Evolutionary conservation across 2,888 invertebrate genomes (phyloP).

Genomic region (Eurois occulta): DNA sequence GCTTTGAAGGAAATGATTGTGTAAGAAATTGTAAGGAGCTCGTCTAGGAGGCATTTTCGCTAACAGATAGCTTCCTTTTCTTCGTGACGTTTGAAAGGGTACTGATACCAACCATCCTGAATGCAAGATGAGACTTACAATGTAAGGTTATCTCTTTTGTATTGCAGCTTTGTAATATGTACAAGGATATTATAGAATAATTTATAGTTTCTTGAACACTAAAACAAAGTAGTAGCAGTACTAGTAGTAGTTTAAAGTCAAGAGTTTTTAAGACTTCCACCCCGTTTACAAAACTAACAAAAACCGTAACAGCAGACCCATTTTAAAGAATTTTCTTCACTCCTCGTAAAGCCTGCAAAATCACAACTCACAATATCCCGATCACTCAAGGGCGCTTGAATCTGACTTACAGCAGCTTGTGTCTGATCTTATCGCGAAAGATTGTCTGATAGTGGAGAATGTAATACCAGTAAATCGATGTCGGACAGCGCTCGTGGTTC

Average conservation of each 20-base stretch:
- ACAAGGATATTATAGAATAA: neutral
- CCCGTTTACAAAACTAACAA: neutral
- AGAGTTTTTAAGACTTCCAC: neutral
- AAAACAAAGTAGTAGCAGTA: neutral
- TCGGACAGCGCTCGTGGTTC: constrained; percentile 22
- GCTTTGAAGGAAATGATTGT: neutral
- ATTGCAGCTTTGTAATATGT: no score
- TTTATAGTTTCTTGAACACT: neutral
- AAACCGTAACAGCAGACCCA: neutral
- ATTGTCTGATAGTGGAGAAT: constrained; percentile 28
- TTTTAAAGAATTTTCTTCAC: neutral
- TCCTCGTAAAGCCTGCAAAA: neutral
- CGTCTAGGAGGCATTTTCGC: neutral
- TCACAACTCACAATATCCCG: neutral
- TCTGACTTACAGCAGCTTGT: constrained; percentile 12
- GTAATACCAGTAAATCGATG: constrained; percentile 41
- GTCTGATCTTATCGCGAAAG: constrained; percentile 30
- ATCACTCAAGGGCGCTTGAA: constrained; percentile 28
- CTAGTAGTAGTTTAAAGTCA: neutral
- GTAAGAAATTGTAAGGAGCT: neutral
- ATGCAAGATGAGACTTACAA: no score
- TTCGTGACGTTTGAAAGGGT: neutral
- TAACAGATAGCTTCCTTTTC: neutral
- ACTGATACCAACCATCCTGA: neutral
- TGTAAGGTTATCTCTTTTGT: neutral